Conservation (phyloP, 2,888 invertebrate species). For the Glaucopsyche alexis region DNA sequence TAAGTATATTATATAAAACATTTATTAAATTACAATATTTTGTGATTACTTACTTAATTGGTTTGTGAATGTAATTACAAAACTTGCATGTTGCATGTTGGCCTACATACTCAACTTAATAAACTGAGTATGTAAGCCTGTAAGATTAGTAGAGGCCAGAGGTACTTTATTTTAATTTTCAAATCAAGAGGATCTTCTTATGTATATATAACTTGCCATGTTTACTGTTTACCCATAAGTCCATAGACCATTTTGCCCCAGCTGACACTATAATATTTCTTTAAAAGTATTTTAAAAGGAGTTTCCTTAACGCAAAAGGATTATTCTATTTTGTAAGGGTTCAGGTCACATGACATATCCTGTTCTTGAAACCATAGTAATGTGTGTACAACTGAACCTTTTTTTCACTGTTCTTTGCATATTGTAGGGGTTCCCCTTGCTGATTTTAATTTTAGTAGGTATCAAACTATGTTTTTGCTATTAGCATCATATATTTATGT, state of each 20-base stretch:
- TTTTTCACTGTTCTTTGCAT: neutral
- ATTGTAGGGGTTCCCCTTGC: neutral
- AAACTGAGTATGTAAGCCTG: neutral
- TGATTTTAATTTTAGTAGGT: neutral
- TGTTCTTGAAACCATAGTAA: conserved; percentile 15
- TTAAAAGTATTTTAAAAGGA: too few species aligned
- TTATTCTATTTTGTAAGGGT: conserved; percentile 12
- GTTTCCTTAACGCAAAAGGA: neutral
- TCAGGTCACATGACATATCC: conserved; percentile 5
- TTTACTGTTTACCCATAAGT: too few species aligned
- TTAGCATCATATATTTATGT: too few species aligned
- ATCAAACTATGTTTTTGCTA: neutral
- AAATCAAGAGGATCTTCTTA: too few species aligned
- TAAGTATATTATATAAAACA: too few species aligned
- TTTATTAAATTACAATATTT: neutral
- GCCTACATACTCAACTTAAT: neutral
- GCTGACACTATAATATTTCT: too few species aligned
- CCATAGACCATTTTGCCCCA: neutral
- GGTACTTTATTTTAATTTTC: neutral
- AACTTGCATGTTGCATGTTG: neutral
- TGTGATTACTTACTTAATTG: neutral
- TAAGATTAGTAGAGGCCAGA: neutral
- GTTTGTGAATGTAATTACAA: neutral
- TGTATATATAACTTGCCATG: too few species aligned
- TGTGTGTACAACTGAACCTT: neutral